Base-by-base conservation (phyloP, 92 coral and sea anemone species). In the Parazoanthus swiftii region DNA sequence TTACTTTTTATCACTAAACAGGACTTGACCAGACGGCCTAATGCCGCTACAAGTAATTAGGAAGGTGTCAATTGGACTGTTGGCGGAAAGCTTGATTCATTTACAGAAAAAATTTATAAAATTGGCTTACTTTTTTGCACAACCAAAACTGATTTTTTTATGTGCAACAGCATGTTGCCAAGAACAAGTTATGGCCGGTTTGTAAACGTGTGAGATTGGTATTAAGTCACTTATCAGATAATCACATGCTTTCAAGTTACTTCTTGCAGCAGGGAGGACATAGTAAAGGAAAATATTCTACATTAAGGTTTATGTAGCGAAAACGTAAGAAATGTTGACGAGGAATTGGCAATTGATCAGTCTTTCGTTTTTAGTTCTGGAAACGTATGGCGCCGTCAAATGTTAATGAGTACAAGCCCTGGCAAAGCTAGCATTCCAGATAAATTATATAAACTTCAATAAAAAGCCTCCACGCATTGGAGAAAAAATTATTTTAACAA, bases 371-470 rank as follows among this genome's bases (percentile, higher is more conserved):
- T 48, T 48, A 48, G 50, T 8, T 4, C 43, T 43, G 18, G 15
- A 43, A 67, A 39, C 36, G 56, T 72, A 46, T 20, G 79, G 79
- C 54, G 76, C 77, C 46, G n/a, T 48, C 15, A 46, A 44, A 71
- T 70, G 65, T 29, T 71, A 84, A 48, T 84, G 63, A 71, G 77
- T 70, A 71, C 87, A 84, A 71, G 87, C 87, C 65, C 78, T 35
- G 79, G 70, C 87, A 84, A 76, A 48, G 77, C 67, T 46, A 70
- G 21, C 87, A 51, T 81, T 79, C 15, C 71, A 73, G 78, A 71
- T 84, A 84, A 84, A 84, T 84, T 84, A 29, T 84, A 84, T 84
- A 84, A 84, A 84, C 87, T 71, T 71, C 43, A 84, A 70, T 84
- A 73, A 84, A 82, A 59, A 37, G 74, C 46, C 37, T 58, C 50